Evolutionary conservation across 2,888 invertebrate species (phyloP), one percentile per base, ranked within the genome.

Genomic region (Drosophila flavopinicola): DNA sequence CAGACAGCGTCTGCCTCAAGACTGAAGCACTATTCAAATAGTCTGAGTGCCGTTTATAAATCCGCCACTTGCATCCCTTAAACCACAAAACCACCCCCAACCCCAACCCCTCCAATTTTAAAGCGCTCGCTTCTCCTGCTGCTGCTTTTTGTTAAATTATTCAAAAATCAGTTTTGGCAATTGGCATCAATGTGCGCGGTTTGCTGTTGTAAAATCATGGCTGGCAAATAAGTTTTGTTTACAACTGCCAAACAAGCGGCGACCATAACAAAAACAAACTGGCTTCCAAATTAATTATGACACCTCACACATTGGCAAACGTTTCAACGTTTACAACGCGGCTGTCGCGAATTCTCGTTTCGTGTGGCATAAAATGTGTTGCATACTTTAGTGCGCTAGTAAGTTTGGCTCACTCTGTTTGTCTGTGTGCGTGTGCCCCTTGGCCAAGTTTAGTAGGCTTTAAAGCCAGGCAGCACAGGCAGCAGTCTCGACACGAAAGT

Each of bases 281-380:
- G 83, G 32, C 66, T 58, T 56, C 56, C 42, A 79, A 78, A 83
- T 79, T 85, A 83, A 86, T 85, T 79, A 85, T 79, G 74, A 78
- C 86, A 82, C 66, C 73, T 60, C 56, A 10, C 15, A 37, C 44
- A 39, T 63, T 57, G 47, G 15, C 27, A 35, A 29, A 24, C n/a
- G n/a, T n/a, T 15, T 20, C 5, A 17, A 15, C 56, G 15, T 39
- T 56, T 51, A 48, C 47, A 38, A 13, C n/a, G 35, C 15, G 10
- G 11, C 7, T 11, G 11, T 9, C 7, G 23, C 39, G 3, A 25
- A 9, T 13, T 2, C 11, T n/a, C 3, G 5, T 7, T 35, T 41
- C 33, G 37, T 35, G 32, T 57, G 51, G 47, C 57, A 76, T 63
- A 66, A 73, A 76, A 63, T 73, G 47, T 73, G 57, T 54, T 77